phyloP scores from a whole-genome alignment of 2,888 invertebrate genomes.

The Drosophila neotestacea region DNA sequence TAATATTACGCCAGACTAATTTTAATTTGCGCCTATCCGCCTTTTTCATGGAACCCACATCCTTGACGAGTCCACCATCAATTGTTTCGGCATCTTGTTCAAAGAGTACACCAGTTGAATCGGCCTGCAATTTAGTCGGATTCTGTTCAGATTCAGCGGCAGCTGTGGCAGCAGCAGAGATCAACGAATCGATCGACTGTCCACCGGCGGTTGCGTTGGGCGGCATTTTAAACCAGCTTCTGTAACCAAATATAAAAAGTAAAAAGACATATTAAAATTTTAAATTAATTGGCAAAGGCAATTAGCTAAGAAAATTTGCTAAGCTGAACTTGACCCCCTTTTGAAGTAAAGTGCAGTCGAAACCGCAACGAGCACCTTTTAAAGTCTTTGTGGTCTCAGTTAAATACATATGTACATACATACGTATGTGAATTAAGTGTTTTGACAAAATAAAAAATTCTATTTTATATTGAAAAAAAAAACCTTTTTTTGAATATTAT shows the following conservation, averaged over 20 bases:
- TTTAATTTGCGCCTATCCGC: constrained; percentile 87
- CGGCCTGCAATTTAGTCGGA: constrained; percentile 74
- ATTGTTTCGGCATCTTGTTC: constrained; percentile 89
- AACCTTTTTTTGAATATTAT: no score
- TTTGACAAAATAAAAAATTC: no score
- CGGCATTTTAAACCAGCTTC: constrained; percentile 85
- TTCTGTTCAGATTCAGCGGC: constrained; percentile 71
- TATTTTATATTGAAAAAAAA: no score
- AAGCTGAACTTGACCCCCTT: constrained; percentile 71
- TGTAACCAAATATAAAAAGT: constrained; percentile 21
- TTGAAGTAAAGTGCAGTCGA: constrained; percentile 12
- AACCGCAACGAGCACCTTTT: constrained; percentile 1
- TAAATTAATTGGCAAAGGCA: constrained; percentile 17
- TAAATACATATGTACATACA: neutral
- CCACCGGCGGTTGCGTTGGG: constrained; percentile 86
- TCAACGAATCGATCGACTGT: constrained; percentile 81
- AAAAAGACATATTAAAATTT: constrained; percentile 38
- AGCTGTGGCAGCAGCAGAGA: constrained; percentile 65
- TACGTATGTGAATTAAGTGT: neutral
- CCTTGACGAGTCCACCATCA: constrained; percentile 87
- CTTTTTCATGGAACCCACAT: constrained; percentile 86
- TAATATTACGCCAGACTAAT: constrained; percentile 93
- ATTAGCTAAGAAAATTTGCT: constrained; percentile 47
- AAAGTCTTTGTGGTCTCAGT: constrained; percentile 17
- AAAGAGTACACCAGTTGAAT: constrained; percentile 87